Base-by-base conservation (phyloP, 2,888 invertebrate genomes). In the Limulus polyphemus region DNA sequence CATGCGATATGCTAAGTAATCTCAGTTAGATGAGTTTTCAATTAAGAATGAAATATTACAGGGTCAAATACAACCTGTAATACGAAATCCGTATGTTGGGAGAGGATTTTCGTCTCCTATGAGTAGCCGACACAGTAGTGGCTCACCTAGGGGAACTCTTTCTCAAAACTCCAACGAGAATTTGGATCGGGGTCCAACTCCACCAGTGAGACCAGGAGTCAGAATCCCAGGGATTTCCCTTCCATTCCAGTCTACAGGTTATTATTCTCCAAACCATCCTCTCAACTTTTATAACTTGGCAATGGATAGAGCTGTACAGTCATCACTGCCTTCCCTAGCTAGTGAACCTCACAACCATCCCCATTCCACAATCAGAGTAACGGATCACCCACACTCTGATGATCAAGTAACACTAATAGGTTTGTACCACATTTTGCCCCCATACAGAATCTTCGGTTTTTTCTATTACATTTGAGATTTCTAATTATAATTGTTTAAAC, bases 301-400 rank as follows among this genome's bases (percentile, higher is more conserved):
- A 32, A 76, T 78, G 73, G 80, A 81, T 68, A 73, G 80, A 65
- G 79, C 77, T 55, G 76, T 79, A 63, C 79, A 80, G 73, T 78
- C 79, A 47, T 78, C 79, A 47, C 71, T 80, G 56, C 78, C 79
- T 48, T 74, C 73, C 64, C 67, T 75, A 50, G 71, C 72, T 49
- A 70, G 70, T 62, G 72, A 73, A 62, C 69, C 66, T 32, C 62
- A 61, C 14, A 32, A 32, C 32, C 32, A 5, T 7, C 32, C 32
- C 7, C 3, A 7, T 32, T 32, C 32, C 32, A 32, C 7, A 7
- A 32, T 5, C 7, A 3, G 32, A 32, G 32, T 1, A 32, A 7
- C 32, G 7, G 32, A 32, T 32, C 32, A 32, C 32, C 32, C 32
- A 32, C 32, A 32, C 32, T 32, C 32, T 32, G 32, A 32, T 32